Percentiles rank a stretch among this genome's conserved stretches.
Conservation (phyloP, 1,140 invertebrate species). For the Drosophila micromelanica region DNA sequence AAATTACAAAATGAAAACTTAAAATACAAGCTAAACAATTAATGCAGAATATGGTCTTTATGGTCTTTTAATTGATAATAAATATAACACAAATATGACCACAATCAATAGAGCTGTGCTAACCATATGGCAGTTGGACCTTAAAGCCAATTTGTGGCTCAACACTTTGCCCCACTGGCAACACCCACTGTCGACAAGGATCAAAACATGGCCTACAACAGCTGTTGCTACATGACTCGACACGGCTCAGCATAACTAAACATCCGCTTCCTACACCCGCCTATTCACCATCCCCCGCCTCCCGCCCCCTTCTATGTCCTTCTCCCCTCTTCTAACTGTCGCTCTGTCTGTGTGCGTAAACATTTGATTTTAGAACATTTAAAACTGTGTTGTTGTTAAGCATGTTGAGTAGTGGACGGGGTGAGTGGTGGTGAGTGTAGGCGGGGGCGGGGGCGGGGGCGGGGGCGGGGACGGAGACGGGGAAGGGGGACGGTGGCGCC, state of each 20-base stretch:
- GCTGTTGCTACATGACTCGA: slow-evolving; percentile 76
- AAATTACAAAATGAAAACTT: too few species aligned
- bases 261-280: slow-evolving; percentile 25
- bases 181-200: slow-evolving; percentile 36
- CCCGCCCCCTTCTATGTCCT: background rate
- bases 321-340: background rate
- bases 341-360: slow-evolving; percentile 45
- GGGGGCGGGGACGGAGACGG: background rate
- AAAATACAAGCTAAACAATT: too few species aligned
- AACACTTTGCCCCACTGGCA: background rate
- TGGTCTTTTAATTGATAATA: too few species aligned
- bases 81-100: background rate
- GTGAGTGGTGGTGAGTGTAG: background rate
- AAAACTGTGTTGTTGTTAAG: slow-evolving; percentile 37
- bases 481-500: too few species aligned
- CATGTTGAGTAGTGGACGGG: background rate
- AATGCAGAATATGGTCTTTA: too few species aligned
- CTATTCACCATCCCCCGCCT: background rate
- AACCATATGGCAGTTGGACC: slow-evolving; percentile 27
- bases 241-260: slow-evolving; percentile 51
- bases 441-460: background rate
- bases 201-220: slow-evolving; percentile 70
- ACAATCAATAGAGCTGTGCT: background rate
- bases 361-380: slow-evolving; percentile 74
- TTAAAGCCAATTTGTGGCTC: slow-evolving; percentile 40